Conservation (phyloP, 2,888 invertebrate species). For the Bellardia pandia region DNA sequence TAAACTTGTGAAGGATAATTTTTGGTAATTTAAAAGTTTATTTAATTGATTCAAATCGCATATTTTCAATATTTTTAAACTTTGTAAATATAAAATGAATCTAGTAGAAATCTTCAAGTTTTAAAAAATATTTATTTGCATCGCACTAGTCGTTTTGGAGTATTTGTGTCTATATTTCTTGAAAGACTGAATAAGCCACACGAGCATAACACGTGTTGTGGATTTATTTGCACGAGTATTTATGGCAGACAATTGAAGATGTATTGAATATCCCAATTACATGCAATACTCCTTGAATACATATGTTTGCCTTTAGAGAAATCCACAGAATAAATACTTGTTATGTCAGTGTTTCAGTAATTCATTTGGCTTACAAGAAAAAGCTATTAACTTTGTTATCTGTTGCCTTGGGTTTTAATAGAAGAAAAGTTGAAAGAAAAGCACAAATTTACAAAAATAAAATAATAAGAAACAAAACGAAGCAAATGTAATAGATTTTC, state of each 20-base stretch:
- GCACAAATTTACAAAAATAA: slow-evolving; percentile 10
- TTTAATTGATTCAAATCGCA: not conserved
- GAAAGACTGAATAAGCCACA: not conserved
- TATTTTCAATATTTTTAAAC: not conserved
- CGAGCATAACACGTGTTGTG: slow-evolving; percentile 5
- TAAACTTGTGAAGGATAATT: not conserved
- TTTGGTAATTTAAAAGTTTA: not conserved
- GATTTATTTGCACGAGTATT: not conserved
- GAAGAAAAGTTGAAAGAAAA: slow-evolving; percentile 19
- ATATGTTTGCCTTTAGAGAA: slow-evolving; percentile 15
- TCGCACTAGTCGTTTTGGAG: too few species aligned
- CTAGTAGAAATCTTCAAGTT: not conserved
- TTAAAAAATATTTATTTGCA: not conserved
- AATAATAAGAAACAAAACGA: not conserved
- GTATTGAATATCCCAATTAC: slow-evolving; percentile 3
- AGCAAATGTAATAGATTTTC: not conserved
- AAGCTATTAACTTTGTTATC: slow-evolving; percentile 57
- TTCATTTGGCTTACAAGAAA: slow-evolving; percentile 40
- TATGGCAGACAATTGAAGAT: not conserved
- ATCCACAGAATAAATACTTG: slow-evolving; percentile 18
- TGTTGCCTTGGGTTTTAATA: slow-evolving; percentile 44
- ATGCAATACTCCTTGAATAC: not conserved
- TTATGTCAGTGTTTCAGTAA: slow-evolving; percentile 30
- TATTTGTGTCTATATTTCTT: not conserved
- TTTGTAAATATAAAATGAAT: not conserved